phyloP scores from a whole-genome alignment of 2,888 invertebrate species.

The Drosophila pegasa region DNA sequence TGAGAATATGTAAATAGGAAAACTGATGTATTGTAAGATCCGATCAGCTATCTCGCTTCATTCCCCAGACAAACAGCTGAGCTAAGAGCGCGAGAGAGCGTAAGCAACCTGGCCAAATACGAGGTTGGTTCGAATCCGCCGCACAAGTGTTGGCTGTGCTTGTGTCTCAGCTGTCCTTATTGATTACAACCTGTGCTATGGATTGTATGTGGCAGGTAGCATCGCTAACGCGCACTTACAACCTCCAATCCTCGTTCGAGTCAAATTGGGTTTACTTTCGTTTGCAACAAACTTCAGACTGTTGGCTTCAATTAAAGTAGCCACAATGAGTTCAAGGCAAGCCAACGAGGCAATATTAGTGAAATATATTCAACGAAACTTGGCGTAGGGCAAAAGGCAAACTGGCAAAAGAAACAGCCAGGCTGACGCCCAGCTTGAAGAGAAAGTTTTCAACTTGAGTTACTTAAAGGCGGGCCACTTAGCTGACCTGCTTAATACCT shows the following conservation, averaged over 20 bases:
- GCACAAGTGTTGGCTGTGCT: too few relatives aligned
- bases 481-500: slow-evolving; percentile 33
- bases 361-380: slow-evolving; percentile 13
- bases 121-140: not conserved
- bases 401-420: not conserved
- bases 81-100: too few relatives aligned
- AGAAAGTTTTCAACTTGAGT: slow-evolving; percentile 55
- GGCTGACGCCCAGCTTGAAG: slow-evolving; percentile 13
- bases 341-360: not conserved
- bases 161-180: too few relatives aligned
- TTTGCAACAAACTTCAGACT: too few relatives aligned
- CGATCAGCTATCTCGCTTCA: too few relatives aligned
- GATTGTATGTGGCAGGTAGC: not conserved
- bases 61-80: too few relatives aligned
- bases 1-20: too few relatives aligned
- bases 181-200: not conserved
- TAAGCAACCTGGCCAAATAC: too few relatives aligned
- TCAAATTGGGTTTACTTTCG: too few relatives aligned
- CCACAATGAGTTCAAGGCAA: not conserved
- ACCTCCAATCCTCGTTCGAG: too few relatives aligned
- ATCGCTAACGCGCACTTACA: not conserved
- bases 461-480: slow-evolving; percentile 32
- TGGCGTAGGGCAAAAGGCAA: not conserved
- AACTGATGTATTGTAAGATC: too few relatives aligned
- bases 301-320: not conserved